Evolutionary conservation across 1,140 invertebrate genomes (phyloP).

Genomic region (Polyergus mexicanus): DNA sequence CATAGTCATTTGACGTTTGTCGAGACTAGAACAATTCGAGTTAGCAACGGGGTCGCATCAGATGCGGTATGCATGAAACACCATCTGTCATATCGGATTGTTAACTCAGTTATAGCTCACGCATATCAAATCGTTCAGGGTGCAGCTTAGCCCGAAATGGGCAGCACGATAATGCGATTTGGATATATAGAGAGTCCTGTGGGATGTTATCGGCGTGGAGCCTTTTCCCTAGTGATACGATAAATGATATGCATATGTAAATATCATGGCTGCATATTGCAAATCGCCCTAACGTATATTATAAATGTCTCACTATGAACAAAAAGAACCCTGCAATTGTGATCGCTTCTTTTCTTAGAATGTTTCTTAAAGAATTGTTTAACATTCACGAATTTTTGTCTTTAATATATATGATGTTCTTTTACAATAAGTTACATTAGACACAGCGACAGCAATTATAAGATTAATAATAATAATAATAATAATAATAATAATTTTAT

Average conservation of each 20-base stretch:
- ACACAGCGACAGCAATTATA: not conserved
- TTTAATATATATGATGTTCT: not conserved
- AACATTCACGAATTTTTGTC: not conserved
- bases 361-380: not conserved
- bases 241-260: conserved; percentile 86
- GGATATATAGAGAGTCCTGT: conserved; percentile 83
- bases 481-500: not conserved
- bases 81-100: conserved; percentile 84
- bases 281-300: conserved; percentile 75
- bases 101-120: conserved; percentile 82
- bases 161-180: conserved; percentile 84
- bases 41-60: conserved; percentile 38
- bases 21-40: conserved; percentile 10
- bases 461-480: not conserved
- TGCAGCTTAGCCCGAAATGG: conserved; percentile 78
- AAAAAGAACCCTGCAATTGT: not conserved
- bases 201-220: conserved; percentile 77
- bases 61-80: conserved; percentile 69
- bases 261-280: conserved; percentile 81
- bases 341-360: not conserved
- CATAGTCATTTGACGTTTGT: conserved; percentile 6
- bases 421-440: not conserved
- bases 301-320: conserved; percentile 38
- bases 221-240: conserved; percentile 81
- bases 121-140: conserved; percentile 85